Conservation (phyloP, 2,797 vertebrate genomes). For the Triplophysa bombifrons region DNA sequence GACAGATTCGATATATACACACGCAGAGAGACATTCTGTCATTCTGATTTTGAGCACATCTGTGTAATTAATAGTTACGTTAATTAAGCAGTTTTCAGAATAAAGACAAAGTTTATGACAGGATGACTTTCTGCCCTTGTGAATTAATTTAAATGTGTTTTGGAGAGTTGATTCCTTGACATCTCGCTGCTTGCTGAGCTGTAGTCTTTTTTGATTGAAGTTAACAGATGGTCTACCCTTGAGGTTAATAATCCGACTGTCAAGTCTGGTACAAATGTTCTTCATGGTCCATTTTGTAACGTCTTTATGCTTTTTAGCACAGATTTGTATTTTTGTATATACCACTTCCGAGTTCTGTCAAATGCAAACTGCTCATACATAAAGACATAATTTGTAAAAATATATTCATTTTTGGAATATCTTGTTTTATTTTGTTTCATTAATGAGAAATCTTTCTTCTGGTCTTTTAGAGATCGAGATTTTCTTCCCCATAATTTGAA, state of each 20-base stretch:
- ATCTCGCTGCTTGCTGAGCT: slow-evolving; percentile 50
- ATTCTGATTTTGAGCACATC: neutral
- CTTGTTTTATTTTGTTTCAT: too few species aligned
- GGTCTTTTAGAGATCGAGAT: neutral
- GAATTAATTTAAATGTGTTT: slow-evolving; percentile 39
- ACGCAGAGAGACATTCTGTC: neutral
- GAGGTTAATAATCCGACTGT: slow-evolving; percentile 56
- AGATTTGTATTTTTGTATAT: neutral
- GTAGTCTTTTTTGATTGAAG: slow-evolving; percentile 37
- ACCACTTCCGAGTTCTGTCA: neutral
- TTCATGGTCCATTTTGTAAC: slow-evolving; percentile 27
- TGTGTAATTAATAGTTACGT: neutral
- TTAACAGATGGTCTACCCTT: slow-evolving; percentile 60
- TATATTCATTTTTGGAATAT: too few species aligned
- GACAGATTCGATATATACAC: neutral
- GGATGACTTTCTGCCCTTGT: slow-evolving; percentile 30
- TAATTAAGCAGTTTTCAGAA: neutral
- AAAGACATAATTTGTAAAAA: neutral
- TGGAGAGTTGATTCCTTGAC: slow-evolving; percentile 42
- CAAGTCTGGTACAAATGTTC: slow-evolving; percentile 52
- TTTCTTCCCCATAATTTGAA: neutral
- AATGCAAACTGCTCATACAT: neutral
- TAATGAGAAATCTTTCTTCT: too few species aligned
- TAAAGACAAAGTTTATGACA: neutral
- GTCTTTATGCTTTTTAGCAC: neutral